Evolutionary conservation across 1,140 invertebrate genomes (phyloP), one percentile per base, ranked within the genome.

Genomic region (Sarcophaga bullata): DNA sequence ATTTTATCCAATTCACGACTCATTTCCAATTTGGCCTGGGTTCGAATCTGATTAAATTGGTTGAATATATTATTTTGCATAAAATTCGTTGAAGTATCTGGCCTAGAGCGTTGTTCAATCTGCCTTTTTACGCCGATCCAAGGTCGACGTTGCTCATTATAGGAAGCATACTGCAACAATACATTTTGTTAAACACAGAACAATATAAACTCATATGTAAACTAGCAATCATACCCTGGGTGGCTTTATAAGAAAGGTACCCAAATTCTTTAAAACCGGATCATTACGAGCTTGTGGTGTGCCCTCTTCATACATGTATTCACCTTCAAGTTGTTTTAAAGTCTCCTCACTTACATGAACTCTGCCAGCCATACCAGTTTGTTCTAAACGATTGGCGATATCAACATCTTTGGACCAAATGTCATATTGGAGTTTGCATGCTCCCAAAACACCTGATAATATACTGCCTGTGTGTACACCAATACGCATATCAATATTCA

Each of bases 371-470:
- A 94, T 92, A 17, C 98, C 98, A 4, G 96, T 95, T 83, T 97
- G 95, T 91, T 99, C 98, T 96, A 99, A 97, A 87, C 95, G 94
- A 91, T 98, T 98, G 8, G 98, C 98, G 84, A 98, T 96, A 17
- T 96, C 95, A 47, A 97, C 97, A 89, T 99, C 98, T 89, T 95
- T 95, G 0, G 97, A 98, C 97, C 97, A 99, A 84, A 99, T 95
- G 90, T 99, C 98, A 87, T 95, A 99, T 90, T 99, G 98, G 97
- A 97, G 98, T 90, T 98, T 99, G 82, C 95, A 94, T 2, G 95
- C 93, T 0, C 98, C 98, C 19, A 99, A 93, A 0, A 98, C 93
- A 0, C 98, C 98, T 82, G 96, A 96, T 8, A 98, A 91, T 58
- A 99, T 97, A 86, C 94, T 95, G 0, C 98, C 98, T 17, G 95